phyloP scores from a whole-genome alignment of 2,797 vertebrate genomes.

The Monodelphis domestica region DNA sequence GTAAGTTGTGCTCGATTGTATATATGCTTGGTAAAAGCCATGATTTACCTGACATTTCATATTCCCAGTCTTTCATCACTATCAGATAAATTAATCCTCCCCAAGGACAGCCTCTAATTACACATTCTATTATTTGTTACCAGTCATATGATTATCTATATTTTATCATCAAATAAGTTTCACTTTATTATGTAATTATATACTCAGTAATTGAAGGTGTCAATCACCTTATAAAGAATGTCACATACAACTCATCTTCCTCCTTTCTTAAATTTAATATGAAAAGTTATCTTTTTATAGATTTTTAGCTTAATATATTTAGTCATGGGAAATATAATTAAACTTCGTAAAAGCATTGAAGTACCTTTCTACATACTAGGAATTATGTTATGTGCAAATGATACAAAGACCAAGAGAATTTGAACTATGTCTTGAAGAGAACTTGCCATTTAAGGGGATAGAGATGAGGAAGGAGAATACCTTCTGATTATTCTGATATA shows the following conservation, averaged over 20 bases:
- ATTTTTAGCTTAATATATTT: no score
- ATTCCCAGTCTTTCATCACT: not conserved
- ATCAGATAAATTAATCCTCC: not conserved
- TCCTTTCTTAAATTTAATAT: not conserved
- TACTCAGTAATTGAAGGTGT: not conserved
- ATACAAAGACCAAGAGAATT: no score
- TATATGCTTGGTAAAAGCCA: not conserved
- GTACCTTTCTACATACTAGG: no score
- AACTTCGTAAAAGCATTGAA: no score
- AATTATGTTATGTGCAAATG: no score
- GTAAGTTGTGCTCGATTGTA: no score
- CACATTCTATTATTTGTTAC: not conserved
- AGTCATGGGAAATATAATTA: no score
- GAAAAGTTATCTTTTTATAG: not conserved
- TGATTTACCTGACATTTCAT: not conserved
- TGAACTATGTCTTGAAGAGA: no score
- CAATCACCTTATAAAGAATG: not conserved
- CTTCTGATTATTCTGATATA: no score
- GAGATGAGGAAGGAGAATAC: no score
- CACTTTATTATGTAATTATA: not conserved
- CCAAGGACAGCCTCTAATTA: not conserved
- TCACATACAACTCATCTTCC: not conserved
- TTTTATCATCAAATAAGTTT: not conserved
- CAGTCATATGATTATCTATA: not conserved
- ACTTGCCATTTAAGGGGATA: no score